phyloP scores from a whole-genome alignment of 2,797 vertebrate genomes.

The Smutsia gigantea region DNA sequence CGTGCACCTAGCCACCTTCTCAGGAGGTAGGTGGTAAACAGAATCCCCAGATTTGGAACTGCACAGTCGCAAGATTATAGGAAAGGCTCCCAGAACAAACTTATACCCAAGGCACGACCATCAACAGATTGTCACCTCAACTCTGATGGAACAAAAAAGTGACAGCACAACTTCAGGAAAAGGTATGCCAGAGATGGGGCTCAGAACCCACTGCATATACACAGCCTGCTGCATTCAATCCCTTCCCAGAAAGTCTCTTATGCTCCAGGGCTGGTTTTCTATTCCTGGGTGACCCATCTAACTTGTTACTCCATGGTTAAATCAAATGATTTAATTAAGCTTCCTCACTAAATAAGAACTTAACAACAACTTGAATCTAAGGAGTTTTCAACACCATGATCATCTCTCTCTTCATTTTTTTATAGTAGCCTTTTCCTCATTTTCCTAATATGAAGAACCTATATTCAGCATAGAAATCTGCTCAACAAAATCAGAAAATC shows the following conservation, averaged over 20 bases:
- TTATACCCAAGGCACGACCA: not conserved
- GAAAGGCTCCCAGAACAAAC: not conserved
- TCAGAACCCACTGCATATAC: not conserved
- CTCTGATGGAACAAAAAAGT: not conserved
- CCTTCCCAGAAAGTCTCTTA: not conserved
- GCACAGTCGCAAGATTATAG: not conserved
- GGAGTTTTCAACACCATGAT: not conserved
- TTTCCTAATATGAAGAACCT: not conserved
- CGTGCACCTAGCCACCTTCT: not conserved
- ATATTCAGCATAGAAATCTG: not conserved
- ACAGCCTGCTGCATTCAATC: not conserved
- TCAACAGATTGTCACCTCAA: not conserved
- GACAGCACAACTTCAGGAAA: not conserved
- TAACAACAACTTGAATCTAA: slow-evolving; percentile 14
- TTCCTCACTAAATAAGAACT: slow-evolving; percentile 16
- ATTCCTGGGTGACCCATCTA: slow-evolving; percentile 7
- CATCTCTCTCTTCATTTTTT: not conserved
- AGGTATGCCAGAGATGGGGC: not conserved
- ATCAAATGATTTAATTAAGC: slow-evolving; percentile 57
- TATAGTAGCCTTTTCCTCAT: not conserved
- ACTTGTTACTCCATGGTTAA: slow-evolving; percentile 36
- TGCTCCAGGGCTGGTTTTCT: not conserved
- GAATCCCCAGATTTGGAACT: not conserved
- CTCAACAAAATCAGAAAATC: not conserved
- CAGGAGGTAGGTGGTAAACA: not conserved